These are phyloP conservation scores for Struthidea cinerea DNA, from an alignment of 2,113 vertebrate genomes.

Conservation along the genomic window DNA sequence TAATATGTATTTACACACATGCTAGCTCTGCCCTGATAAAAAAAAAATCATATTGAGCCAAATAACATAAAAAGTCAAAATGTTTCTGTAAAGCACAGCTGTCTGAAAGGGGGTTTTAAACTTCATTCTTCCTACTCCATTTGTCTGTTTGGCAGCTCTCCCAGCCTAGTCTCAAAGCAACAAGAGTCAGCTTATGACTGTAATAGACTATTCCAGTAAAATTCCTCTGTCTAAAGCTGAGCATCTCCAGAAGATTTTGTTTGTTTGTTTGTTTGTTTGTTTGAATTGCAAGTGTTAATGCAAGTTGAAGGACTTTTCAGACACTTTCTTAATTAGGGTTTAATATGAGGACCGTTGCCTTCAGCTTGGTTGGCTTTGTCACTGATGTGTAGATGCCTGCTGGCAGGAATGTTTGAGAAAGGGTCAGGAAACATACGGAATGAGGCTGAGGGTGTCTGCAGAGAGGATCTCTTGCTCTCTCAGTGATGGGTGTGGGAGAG, in stretches of 20 bases:
- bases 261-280: background rate
- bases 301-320: background rate
- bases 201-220: conserved; percentile 35
- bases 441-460: background rate
- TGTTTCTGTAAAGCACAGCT: conserved; percentile 23
- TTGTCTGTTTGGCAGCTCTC: conserved; percentile 50
- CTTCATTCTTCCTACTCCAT: background rate
- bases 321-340: background rate
- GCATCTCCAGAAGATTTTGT: background rate
- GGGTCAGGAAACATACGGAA: background rate
- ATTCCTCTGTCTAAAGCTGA: background rate
- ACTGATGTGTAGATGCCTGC: background rate
- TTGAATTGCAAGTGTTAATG: background rate
- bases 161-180: conserved; percentile 25
- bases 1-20: background rate
- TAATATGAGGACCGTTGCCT: background rate
- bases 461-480: background rate
- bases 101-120: conserved; percentile 20
- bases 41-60: conserved; percentile 6
- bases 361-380: background rate
- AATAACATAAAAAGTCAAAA: background rate
- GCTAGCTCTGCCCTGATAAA: conserved; percentile 12
- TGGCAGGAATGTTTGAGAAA: background rate
- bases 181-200: conserved; percentile 7
- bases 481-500: background rate